Evolutionary conservation across 2,797 vertebrate genomes (phyloP).

Genomic region (Heliangelus exortis): DNA sequence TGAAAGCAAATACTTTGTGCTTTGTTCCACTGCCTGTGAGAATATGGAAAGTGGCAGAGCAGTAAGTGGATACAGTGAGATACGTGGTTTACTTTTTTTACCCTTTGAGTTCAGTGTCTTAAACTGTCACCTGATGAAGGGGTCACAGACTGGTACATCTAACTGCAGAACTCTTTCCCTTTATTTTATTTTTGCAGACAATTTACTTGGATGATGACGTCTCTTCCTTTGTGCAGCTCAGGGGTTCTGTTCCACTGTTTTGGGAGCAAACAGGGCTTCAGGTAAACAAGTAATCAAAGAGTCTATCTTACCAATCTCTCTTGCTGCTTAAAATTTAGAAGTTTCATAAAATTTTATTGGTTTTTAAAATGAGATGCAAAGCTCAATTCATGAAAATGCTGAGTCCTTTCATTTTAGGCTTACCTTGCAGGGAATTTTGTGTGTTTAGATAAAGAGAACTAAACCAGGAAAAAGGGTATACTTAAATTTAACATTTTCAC

Average conservation of each 20-base stretch:
- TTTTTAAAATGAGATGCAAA: not conserved
- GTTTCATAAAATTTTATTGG: not conserved
- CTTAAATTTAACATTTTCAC: not conserved
- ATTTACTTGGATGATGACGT: slow-evolving; percentile 83
- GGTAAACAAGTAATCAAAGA: slow-evolving; percentile 67
- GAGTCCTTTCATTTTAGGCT: not conserved
- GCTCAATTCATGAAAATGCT: not conserved
- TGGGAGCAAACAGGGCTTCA: slow-evolving; percentile 83
- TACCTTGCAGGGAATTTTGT: not conserved
- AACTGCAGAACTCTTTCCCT: slow-evolving; percentile 40
- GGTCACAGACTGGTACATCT: slow-evolving; percentile 8
- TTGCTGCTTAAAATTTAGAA: not conserved
- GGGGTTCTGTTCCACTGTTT: slow-evolving; percentile 83
- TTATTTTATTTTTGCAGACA: slow-evolving; percentile 67
- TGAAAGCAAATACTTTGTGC: not conserved
- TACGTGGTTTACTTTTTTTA: slow-evolving; percentile 31
- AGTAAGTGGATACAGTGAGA: slow-evolving; percentile 7
- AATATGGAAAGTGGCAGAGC: not conserved
- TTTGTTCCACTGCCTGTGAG: not conserved
- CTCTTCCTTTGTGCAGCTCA: slow-evolving; percentile 84
- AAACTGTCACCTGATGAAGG: slow-evolving; percentile 48
- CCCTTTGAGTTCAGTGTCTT: slow-evolving; percentile 59
- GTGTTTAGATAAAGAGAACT: not conserved
- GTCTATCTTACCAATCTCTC: not conserved
- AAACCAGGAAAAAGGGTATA: not conserved